phyloP scores from a whole-genome alignment of 1,140 invertebrate genomes.

The Micrasema minimum region DNA sequence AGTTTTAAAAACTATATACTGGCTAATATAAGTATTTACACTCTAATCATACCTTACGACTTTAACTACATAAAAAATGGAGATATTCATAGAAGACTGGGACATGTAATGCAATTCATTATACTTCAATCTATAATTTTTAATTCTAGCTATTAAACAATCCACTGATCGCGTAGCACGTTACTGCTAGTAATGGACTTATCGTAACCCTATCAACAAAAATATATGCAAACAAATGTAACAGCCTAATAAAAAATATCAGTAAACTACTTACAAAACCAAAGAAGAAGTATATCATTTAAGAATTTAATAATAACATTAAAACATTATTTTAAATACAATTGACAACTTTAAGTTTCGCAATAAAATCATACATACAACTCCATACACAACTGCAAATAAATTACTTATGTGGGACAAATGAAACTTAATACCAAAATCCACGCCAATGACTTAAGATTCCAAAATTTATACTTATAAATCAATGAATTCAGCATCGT shows the following conservation, averaged over 20 bases:
- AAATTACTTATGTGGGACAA: neutral
- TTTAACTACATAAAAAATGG: conserved; percentile 48
- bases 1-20: conserved; percentile 46
- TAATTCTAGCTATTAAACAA: conserved; percentile 20
- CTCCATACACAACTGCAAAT: conserved; percentile 1
- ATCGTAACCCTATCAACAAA: conserved; percentile 27
- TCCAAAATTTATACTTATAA: too few relatives aligned
- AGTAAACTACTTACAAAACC: conserved; percentile 20
- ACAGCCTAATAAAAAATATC: conserved; percentile 41
- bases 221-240: conserved; percentile 37
- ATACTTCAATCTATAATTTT: conserved; percentile 32
- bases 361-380: conserved; percentile 13
- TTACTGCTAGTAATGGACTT: conserved; percentile 10
- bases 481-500: too few relatives aligned
- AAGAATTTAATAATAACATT: too few relatives aligned
- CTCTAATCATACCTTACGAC: conserved; percentile 35
- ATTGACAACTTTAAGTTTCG: conserved; percentile 31
- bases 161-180: conserved; percentile 23
- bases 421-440: too few relatives aligned
- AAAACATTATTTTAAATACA: conserved; percentile 8
- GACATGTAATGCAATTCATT: conserved; percentile 25
- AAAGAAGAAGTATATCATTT: neutral
- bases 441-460: too few relatives aligned
- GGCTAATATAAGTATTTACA: conserved; percentile 48
- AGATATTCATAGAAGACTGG: conserved; percentile 47